These are phyloP conservation scores for Girardia tigrina DNA, from an alignment of 2,888 invertebrate species.

Conservation along the genomic window DNA sequence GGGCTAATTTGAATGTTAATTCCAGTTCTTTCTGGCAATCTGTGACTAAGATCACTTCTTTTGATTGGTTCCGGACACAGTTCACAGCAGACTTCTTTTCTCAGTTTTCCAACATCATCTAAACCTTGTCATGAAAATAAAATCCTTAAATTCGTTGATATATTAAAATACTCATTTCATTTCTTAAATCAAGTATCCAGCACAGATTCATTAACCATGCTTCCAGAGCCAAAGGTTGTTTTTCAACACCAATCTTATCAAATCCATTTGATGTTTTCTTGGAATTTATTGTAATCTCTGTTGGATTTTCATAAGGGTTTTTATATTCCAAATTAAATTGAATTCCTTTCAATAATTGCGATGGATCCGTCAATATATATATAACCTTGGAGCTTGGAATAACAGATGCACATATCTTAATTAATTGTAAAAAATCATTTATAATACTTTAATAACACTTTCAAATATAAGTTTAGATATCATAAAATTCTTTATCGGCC, in stretches of 20 bases:
- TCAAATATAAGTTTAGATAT: too few species aligned
- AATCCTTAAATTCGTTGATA: not conserved
- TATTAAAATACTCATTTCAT: conserved; percentile 20
- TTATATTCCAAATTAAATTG: conserved; percentile 7
- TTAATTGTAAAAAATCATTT: too few species aligned
- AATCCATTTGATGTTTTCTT: not conserved
- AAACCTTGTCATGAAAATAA: not conserved
- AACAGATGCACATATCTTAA: too few species aligned
- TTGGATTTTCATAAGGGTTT: not conserved
- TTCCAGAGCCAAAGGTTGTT: conserved; percentile 18
- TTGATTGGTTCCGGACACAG: not conserved
- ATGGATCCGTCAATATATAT: not conserved
- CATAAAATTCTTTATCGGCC: too few species aligned
- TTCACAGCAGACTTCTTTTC: conserved; percentile 3
- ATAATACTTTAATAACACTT: too few species aligned
- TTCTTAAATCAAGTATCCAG: conserved; percentile 29
- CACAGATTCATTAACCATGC: conserved; percentile 25
- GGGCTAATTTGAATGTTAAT: conserved; percentile 1
- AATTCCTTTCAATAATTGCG: conserved; percentile 6
- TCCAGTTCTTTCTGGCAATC: not conserved
- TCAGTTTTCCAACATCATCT: not conserved
- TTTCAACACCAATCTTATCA: not conserved
- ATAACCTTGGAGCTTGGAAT: not conserved
- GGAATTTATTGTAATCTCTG: not conserved
- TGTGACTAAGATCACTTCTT: not conserved